Conservation (phyloP, 2,113 vertebrate species). For the Amblyornis subalaris region DNA sequence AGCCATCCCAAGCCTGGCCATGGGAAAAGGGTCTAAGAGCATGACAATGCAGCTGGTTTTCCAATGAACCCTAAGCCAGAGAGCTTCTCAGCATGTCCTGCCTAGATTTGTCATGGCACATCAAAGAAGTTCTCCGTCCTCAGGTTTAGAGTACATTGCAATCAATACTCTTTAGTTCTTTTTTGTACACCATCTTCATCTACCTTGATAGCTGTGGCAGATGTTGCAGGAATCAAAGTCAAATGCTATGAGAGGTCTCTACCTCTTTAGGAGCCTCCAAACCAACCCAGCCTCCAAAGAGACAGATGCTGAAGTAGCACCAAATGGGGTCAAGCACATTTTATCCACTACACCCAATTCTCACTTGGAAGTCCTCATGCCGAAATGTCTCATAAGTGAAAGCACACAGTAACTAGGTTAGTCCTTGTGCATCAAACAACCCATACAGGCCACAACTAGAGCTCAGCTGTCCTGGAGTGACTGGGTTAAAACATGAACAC, state of each 20-base stretch:
- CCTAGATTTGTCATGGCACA: neutral
- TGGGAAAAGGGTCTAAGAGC: neutral
- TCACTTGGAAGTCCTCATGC: neutral
- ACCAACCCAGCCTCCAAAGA: neutral
- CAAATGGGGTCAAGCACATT: neutral
- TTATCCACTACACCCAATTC: neutral
- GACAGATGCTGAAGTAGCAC: neutral
- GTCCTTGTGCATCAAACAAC: neutral
- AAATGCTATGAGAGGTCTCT: neutral
- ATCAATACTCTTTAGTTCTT: neutral
- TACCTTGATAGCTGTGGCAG: neutral
- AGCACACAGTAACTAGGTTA: neutral
- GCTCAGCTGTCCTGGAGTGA: neutral
- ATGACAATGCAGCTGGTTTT: fast-evolving
- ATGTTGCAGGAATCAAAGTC: neutral
- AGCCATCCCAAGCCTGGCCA: neutral
- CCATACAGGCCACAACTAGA: neutral
- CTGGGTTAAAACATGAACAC: neutral
- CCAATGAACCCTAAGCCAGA: fast-evolving
- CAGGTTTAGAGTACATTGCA: neutral
- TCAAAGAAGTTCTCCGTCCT: neutral
- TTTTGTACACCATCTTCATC: neutral
- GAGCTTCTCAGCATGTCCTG: fast-evolving
- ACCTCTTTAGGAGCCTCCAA: neutral
- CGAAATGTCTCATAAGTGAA: neutral